These are phyloP conservation scores for Rhynchomys soricoides DNA, from an alignment of 2,113 vertebrate genomes.

Conservation along the genomic window DNA sequence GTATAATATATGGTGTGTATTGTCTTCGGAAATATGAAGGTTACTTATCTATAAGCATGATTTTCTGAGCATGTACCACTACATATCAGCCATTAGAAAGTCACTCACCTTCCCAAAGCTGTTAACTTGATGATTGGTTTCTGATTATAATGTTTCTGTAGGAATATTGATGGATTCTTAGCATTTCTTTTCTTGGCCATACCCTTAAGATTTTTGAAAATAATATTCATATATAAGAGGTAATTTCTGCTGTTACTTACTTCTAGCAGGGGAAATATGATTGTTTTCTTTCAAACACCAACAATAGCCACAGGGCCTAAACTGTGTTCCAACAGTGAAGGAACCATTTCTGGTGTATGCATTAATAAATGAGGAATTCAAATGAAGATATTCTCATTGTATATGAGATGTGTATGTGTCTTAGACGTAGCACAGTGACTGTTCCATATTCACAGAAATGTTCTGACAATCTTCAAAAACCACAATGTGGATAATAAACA, in stretches of 20 bases:
- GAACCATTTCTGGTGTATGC: neutral
- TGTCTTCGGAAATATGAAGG: constrained; percentile 75
- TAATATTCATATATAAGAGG: constrained; percentile 15
- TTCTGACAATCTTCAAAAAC: neutral
- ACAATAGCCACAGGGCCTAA: neutral
- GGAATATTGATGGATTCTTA: constrained; percentile 64
- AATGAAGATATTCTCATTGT: neutral
- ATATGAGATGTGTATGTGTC: neutral
- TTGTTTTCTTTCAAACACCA: constrained; percentile 34
- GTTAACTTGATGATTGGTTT: constrained; percentile 74
- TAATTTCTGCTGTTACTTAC: constrained; percentile 46
- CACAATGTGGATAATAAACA: neutral
- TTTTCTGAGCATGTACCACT: constrained; percentile 71
- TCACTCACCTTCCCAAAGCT: constrained; percentile 31
- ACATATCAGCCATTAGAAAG: constrained; percentile 62
- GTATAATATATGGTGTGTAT: constrained; percentile 59
- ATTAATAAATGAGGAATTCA: neutral
- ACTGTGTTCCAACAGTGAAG: neutral
- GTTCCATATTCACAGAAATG: neutral
- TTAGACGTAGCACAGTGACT: neutral
- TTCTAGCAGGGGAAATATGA: constrained; percentile 28
- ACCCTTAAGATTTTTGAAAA: neutral
- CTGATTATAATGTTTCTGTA: constrained; percentile 66
- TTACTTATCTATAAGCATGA: constrained; percentile 66
- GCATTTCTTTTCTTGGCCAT: neutral